Conservation (phyloP, 2,113 vertebrate species). For the Alosa alosa region DNA sequence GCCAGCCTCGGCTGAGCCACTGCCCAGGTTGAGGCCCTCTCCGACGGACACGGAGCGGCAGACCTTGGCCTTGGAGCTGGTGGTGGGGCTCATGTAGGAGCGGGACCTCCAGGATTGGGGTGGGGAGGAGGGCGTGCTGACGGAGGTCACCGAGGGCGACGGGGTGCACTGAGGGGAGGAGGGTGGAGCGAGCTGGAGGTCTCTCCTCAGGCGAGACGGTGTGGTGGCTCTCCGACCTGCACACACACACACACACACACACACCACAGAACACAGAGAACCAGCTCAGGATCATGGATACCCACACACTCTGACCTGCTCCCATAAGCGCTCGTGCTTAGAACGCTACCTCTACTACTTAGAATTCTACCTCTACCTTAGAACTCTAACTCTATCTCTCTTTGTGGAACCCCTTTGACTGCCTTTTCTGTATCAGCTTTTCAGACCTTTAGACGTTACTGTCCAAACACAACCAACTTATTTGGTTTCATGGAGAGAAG, state of each 20-base stretch:
- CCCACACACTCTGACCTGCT: neutral
- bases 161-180: slow-evolving; percentile 65
- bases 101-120: slow-evolving; percentile 62
- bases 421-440: neutral
- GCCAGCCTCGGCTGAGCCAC: neutral
- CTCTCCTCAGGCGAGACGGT: slow-evolving; percentile 43
- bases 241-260: neutral
- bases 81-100: slow-evolving; percentile 90
- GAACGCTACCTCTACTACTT: neutral
- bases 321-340: neutral
- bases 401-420: neutral
- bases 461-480: neutral
- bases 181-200: slow-evolving; percentile 24
- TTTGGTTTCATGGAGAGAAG: neutral
- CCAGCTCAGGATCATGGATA: neutral
- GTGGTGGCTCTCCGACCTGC: slow-evolving; percentile 50
- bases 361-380: neutral
- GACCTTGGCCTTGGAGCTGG: slow-evolving; percentile 88
- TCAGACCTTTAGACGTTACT: neutral
- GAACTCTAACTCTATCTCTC: neutral
- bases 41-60: slow-evolving; percentile 80
- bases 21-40: slow-evolving; percentile 72
- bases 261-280: neutral
- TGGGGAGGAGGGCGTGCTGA: slow-evolving; percentile 51
- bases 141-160: slow-evolving; percentile 57